Evolutionary conservation across 2,797 vertebrate genomes (phyloP), one percentile per base, ranked within the genome.

Genomic region (Oreortyx pictus): DNA sequence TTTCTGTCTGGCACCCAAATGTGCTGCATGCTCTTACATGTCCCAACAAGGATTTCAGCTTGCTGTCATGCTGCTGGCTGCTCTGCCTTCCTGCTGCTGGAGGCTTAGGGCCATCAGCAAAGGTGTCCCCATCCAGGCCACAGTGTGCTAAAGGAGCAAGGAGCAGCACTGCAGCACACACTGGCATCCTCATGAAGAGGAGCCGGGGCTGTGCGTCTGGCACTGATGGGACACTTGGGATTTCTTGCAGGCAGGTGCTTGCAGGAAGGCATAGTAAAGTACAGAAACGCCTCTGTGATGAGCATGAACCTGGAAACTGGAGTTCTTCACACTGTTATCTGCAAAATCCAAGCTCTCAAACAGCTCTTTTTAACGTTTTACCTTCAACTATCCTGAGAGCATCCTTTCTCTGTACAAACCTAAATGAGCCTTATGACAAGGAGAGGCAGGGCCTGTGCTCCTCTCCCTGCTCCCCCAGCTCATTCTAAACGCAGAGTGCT

Each of bases 351-450:
- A 85, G 57, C 20, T 59, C 43, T 78, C 59, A 47, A 24, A 7
- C 39, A 59, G 54, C 72, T 93, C 86, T 87, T 90, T 65, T 77
- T 93, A 92, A 81, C 25, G 54, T n/a, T 89, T 90, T 89, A 60
- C 61, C 90, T 87, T 82, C 44, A 86, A 74, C 35, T 82, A 90
- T 84, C 27, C 50, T 18, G 50, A 52, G 11, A 46, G 25, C 20
- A 25, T 65, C 62, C 4, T 10, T 35, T 7, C 54, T 75, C 41
- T 44, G 6, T 54, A 39, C 4, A 77, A 52, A 22, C 16, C 43
- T 27, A n/a, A 9, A 8, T 25, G 56, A 60, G n/a, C 22, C 9
- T 77, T 66, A 75, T 31, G 56, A 19, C 31, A 82, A 43, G 37
- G 35, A 88, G 54, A 54, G 33, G 25, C 82, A 86, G 67, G 41